Evolutionary conservation across 2,113 vertebrate genomes (phyloP).

Genomic region (Cryptoleucopteryx plumbea): DNA sequence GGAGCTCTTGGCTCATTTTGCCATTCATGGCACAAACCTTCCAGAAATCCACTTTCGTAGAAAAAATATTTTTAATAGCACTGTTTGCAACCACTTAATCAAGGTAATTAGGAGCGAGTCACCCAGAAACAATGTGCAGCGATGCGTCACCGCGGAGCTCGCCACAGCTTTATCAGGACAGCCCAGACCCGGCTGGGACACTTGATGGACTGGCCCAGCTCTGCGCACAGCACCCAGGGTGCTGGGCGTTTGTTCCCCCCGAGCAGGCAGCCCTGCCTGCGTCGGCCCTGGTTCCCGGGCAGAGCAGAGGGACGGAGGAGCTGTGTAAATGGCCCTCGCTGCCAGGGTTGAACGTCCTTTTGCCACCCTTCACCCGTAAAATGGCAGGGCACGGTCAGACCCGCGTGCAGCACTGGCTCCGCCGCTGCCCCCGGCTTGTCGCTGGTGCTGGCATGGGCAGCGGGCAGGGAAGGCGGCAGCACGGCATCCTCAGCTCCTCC

Average conservation of each 20-base stretch:
- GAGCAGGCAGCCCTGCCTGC: background rate
- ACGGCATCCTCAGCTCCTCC: background rate
- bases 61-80: constrained; percentile 50
- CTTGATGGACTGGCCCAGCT: background rate
- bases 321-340: background rate
- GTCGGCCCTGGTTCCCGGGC: background rate
- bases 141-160: background rate
- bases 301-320: background rate
- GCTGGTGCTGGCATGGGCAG: background rate
- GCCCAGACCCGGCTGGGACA: constrained; percentile 14
- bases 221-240: background rate
- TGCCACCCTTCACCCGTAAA: background rate
- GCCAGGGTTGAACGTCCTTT: background rate
- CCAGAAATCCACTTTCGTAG: constrained; percentile 27
- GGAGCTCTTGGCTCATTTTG: constrained; percentile 13
- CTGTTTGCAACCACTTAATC: constrained; percentile 66
- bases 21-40: constrained; percentile 31
- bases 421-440: background rate
- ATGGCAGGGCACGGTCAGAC: background rate
- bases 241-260: background rate
- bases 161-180: constrained; percentile 45
- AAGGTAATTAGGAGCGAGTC: constrained; percentile 68
- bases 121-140: constrained; percentile 60
- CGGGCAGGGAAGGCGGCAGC: background rate
- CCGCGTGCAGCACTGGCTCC: background rate